A percentile compares a stretch with the other conserved stretches of the same genome.
Evolutionary conservation across 2,888 invertebrate genomes (phyloP).

Genomic region (Fissipunctia ypsillon): DNA sequence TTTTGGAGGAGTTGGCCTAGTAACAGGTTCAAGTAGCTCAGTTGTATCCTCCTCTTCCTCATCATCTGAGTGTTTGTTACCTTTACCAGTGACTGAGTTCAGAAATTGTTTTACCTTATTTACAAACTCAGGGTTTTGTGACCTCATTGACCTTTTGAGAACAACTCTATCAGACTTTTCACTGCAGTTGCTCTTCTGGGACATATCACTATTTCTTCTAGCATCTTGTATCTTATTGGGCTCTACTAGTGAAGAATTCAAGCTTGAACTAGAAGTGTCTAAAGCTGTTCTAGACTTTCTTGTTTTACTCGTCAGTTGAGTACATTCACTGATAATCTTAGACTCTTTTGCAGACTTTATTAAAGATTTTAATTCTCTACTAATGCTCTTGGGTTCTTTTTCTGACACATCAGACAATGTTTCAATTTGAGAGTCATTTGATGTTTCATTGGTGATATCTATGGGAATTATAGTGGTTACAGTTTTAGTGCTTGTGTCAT

Average conservation of each 20-base stretch:
- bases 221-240: constrained; percentile 77
- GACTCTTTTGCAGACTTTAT: constrained; percentile 93
- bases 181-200: constrained; percentile 82
- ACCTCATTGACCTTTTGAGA: constrained; percentile 90
- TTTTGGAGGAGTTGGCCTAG: constrained; percentile 69
- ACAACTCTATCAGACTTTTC: constrained; percentile 81
- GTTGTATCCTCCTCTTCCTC: constrained; percentile 74
- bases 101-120: constrained; percentile 91
- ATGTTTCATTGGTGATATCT: constrained; percentile 69
- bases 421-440: constrained; percentile 79
- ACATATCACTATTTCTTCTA: constrained; percentile 81
- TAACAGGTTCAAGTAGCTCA: constrained; percentile 50
- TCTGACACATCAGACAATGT: constrained; percentile 77
- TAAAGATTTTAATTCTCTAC: constrained; percentile 91
- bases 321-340: constrained; percentile 91
- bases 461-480: constrained; percentile 48
- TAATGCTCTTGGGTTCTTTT: constrained; percentile 85
- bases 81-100: constrained; percentile 87
- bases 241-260: constrained; percentile 81
- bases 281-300: constrained; percentile 85
- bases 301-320: constrained; percentile 88
- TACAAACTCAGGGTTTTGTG: constrained; percentile 92
- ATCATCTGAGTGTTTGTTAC: constrained; percentile 78
- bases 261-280: constrained; percentile 85
- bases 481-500: constrained; percentile 40